phyloP scores from a whole-genome alignment of 2,113 vertebrate species.

The Rhynchopsitta pachyrhyncha region DNA sequence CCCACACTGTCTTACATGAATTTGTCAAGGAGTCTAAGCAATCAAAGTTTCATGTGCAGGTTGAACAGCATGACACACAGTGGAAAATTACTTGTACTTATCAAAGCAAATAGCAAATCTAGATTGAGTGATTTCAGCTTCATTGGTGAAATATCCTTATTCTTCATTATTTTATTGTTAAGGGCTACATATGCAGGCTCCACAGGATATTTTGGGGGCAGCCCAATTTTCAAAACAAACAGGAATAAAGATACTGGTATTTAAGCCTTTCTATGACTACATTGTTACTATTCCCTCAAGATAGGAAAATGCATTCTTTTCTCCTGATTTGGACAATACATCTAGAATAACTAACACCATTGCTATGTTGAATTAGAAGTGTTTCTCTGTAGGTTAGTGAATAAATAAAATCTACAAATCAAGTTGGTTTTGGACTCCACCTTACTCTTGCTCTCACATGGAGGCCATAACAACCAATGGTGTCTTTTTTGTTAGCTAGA shows the following conservation, averaged over 20 bases:
- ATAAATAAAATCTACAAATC: not conserved
- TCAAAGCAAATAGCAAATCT: not conserved
- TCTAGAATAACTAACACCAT: not conserved
- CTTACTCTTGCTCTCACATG: not conserved
- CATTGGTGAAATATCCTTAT: not conserved
- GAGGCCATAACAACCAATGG: fast-evolving
- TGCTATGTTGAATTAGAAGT: not conserved
- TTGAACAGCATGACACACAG: not conserved
- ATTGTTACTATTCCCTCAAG: not conserved
- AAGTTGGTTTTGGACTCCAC: not conserved
- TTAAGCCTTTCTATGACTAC: not conserved
- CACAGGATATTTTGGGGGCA: not conserved
- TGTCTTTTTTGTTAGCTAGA: not conserved
- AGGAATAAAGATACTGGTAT: not conserved
- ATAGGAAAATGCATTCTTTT: not conserved
- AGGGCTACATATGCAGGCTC: not conserved
- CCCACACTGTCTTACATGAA: not conserved
- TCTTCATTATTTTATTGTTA: not conserved
- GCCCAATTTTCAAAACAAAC: not conserved
- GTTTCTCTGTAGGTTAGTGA: not conserved
- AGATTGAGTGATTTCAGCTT: not conserved
- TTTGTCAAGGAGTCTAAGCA: not conserved
- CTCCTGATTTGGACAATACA: not conserved
- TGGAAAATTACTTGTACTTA: not conserved
- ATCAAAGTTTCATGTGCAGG: not conserved